A percentile compares a stretch with the other conserved stretches of the same genome.
phyloP scores from a whole-genome alignment of 2,888 invertebrate genomes.

The Volucella inanis region DNA sequence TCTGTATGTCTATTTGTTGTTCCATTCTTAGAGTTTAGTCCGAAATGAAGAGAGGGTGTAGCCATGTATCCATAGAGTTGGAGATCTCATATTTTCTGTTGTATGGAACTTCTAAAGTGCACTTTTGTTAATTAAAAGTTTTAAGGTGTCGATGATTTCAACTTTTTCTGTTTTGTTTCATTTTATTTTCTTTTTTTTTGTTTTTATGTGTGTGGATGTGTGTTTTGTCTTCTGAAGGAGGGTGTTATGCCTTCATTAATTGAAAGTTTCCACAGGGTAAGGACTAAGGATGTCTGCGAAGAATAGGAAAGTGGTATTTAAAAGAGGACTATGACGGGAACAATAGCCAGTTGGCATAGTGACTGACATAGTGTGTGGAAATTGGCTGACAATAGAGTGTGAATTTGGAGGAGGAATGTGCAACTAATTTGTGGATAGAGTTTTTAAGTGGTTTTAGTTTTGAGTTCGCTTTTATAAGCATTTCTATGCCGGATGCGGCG shows the following conservation, averaged over 20 bases:
- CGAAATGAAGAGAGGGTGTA: background rate
- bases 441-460: no score
- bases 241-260: constrained; percentile 58
- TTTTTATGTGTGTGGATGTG: background rate
- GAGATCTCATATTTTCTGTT: background rate
- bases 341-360: no score
- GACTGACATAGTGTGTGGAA: no score
- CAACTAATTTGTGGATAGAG: no score
- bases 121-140: constrained; percentile 73
- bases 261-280: constrained; percentile 44
- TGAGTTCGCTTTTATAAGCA: no score
- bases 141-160: constrained; percentile 57
- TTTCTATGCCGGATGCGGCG: no score
- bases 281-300: background rate
- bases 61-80: background rate
- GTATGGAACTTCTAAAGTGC: constrained; percentile 44
- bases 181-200: background rate
- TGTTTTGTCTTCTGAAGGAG: background rate
- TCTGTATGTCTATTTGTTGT: constrained; percentile 25
- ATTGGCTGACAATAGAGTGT: no score
- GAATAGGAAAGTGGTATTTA: background rate
- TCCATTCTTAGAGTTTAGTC: constrained; percentile 23
- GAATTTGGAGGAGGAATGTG: no score
- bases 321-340: background rate
- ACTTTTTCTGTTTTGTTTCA: constrained; percentile 7